Evolutionary conservation across 2,797 vertebrate species (phyloP), one percentile per base, ranked within the genome.

Genomic region (Luscinia luscinia): DNA sequence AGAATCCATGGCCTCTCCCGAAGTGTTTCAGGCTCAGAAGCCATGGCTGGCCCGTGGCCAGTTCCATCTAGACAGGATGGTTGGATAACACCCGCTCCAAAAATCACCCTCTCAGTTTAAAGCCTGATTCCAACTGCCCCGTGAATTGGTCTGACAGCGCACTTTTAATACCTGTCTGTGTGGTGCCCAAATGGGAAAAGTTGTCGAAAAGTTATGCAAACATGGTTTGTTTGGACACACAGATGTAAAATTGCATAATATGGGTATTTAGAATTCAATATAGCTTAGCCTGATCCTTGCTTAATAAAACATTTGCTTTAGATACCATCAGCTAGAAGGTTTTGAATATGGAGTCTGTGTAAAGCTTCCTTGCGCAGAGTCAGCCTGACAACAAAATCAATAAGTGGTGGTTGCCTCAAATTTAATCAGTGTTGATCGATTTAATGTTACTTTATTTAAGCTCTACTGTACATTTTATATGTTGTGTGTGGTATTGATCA

Each of bases 361-460:
- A 45, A 41, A 4, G n/a, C 86, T 85, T 16, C 57, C 48, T 74
- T 62, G 16, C 73, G n/a, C 70, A 28, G 48, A 73, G 89, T 83
- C 81, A 26, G 81, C 84, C 46, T 63, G 92, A 91, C 95, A 84
- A 52, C 46, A 55, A 63, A 83, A 93, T 94, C 88, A 43, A 87
- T 95, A 72, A 52, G 54, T 17, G 57, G 36, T 32, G 81, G 32
- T 51, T 87, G 92, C 89, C 90, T 93, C 64, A 91, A 93, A 94
- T 94, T 79, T 93, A 92, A 94, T 93, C 83, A 87, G 61, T 6
- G 34, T 46, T 87, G 80, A 92, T 96, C 94, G 94, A 90, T 96
- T 90, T 87, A 88, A 86, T 49, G 83, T 84, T 94, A 36, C 88
- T 90, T 89, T 87, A 89, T 87, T 91, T 89, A 89, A 93, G 57